Evolutionary conservation across 92 coral and sea anemone genomes (phyloP).

Genomic region (Galaxea fascicularis): DNA sequence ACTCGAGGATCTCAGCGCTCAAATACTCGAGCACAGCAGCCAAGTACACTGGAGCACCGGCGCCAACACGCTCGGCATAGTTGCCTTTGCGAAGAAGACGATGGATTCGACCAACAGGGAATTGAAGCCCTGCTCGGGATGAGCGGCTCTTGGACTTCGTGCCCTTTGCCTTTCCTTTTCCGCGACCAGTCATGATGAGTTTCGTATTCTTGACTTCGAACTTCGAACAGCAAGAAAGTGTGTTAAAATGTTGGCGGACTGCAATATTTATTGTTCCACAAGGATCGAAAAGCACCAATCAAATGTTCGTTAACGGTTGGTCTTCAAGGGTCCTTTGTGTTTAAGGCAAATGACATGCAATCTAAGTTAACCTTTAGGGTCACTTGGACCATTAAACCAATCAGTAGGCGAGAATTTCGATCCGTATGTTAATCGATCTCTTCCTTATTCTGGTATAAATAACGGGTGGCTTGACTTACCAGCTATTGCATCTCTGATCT

Average conservation of each 20-base stretch:
- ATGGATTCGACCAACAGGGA: slow-evolving; percentile 78
- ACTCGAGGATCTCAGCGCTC: slow-evolving; percentile 75
- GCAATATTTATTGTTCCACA: background rate
- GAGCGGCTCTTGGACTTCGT: slow-evolving; percentile 88
- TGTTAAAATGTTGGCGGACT: background rate
- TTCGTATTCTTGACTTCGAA: background rate
- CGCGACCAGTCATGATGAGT: slow-evolving; percentile 79
- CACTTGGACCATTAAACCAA: background rate
- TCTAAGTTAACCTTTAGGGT: slow-evolving; percentile 8
- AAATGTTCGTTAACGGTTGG: background rate
- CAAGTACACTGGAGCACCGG: slow-evolving; percentile 86
- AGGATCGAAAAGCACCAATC: slow-evolving; percentile 56
- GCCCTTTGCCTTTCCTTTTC: slow-evolving; percentile 88
- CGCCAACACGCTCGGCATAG: slow-evolving; percentile 73
- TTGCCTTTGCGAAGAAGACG: slow-evolving; percentile 72
- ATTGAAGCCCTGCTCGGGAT: slow-evolving; percentile 81
- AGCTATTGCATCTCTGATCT: background rate
- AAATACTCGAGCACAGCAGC: slow-evolving; percentile 60
- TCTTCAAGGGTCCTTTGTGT: background rate
- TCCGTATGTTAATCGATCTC: slow-evolving; percentile 29
- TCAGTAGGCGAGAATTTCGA: slow-evolving; percentile 30
- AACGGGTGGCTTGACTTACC: background rate
- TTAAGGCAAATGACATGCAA: background rate
- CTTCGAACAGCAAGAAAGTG: background rate
- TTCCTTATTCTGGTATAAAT: slow-evolving; percentile 9